phyloP scores from a whole-genome alignment of 2,888 invertebrate species.

The Archaeoteleia sp. region DNA sequence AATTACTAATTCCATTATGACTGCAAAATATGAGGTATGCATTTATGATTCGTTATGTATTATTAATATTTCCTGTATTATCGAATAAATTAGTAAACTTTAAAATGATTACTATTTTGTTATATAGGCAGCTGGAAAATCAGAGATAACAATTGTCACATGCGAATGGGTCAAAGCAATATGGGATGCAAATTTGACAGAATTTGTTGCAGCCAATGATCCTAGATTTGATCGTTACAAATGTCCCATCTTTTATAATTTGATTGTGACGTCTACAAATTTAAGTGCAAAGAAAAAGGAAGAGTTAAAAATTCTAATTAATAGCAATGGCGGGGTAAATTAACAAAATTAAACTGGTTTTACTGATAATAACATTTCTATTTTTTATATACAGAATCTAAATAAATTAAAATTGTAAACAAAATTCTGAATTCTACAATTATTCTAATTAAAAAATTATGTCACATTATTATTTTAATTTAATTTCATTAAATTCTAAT shows the following conservation, averaged over 20 bases:
- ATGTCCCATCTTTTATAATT: slow-evolving; percentile 85
- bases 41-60: too few relatives aligned
- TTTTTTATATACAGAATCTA: too few relatives aligned
- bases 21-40: slow-evolving; percentile 85
- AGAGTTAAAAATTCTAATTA: slow-evolving; percentile 81
- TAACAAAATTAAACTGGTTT: too few relatives aligned
- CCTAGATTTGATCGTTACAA: slow-evolving; percentile 79
- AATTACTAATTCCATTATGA: slow-evolving; percentile 84
- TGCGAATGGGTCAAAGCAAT: slow-evolving; percentile 87
- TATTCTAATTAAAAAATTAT: too few relatives aligned
- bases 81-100: slow-evolving; percentile 44
- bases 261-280: slow-evolving; percentile 88
- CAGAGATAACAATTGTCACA: slow-evolving; percentile 82
- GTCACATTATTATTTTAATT: too few relatives aligned
- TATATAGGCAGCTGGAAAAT: slow-evolving; percentile 81
- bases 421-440: too few relatives aligned
- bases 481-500: too few relatives aligned
- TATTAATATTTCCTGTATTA: slow-evolving; percentile 56
- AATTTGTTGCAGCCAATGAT: slow-evolving; percentile 80
- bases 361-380: too few relatives aligned
- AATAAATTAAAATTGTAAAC: too few relatives aligned
- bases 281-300: slow-evolving; percentile 80
- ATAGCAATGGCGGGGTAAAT: slow-evolving; percentile 82
- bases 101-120: slow-evolving; percentile 3
- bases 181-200: slow-evolving; percentile 83